Evolutionary conservation across 2,797 vertebrate genomes (phyloP).

Genomic region (Chaunax sp.): DNA sequence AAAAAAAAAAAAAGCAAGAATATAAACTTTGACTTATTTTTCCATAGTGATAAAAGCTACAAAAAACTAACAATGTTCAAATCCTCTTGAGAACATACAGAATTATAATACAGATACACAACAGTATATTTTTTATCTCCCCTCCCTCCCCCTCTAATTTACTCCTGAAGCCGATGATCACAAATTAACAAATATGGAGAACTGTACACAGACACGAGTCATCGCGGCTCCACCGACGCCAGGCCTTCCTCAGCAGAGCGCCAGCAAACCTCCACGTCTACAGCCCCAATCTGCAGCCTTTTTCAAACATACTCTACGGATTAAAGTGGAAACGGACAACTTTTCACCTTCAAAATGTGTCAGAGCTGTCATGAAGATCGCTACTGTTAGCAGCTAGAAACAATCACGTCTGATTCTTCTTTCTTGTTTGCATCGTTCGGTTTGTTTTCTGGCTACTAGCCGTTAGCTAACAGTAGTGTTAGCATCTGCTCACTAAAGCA

Average conservation of each 20-base stretch:
- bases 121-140: constrained; percentile 17
- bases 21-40: constrained; percentile 52
- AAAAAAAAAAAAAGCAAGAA: constrained; percentile 16
- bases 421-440: too few species aligned
- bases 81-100: constrained; percentile 64
- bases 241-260: constrained; percentile 13
- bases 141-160: neutral
- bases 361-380: too few species aligned
- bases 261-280: neutral
- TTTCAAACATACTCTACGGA: neutral
- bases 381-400: too few species aligned
- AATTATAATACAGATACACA: constrained; percentile 63
- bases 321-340: too few species aligned
- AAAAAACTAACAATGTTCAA: constrained; percentile 59
- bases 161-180: constrained; percentile 27
- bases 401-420: too few species aligned
- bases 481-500: too few species aligned
- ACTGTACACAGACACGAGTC: constrained; percentile 40
- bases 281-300: constrained; percentile 2
- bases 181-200: constrained; percentile 40
- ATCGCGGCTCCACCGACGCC: constrained; percentile 23
- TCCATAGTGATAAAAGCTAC: constrained; percentile 55
- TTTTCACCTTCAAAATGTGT: too few species aligned
- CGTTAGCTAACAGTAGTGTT: too few species aligned
- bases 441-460: too few species aligned